These are phyloP conservation scores for Ctenopoma multispine DNA, from an alignment of 2,797 vertebrate genomes.

Conservation along the genomic window DNA sequence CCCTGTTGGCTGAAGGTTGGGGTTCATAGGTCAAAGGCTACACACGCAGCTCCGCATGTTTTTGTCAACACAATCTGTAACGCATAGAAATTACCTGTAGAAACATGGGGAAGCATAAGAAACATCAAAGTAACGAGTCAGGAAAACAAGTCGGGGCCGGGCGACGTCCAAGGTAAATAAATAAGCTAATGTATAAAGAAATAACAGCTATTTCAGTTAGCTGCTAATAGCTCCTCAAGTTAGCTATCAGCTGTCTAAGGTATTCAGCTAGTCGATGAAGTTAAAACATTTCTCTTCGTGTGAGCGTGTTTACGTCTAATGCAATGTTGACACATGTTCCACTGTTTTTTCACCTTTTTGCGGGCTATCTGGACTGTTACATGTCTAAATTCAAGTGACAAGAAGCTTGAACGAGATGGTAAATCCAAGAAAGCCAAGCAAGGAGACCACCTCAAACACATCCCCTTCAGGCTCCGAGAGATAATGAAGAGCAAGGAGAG, in stretches of 20 bases:
- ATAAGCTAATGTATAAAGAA: not conserved
- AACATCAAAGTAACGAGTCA: constrained; percentile 12
- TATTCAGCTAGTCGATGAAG: not conserved
- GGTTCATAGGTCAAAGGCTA: constrained; percentile 30
- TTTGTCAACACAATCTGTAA: constrained; percentile 9
- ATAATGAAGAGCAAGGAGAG: constrained; percentile 90
- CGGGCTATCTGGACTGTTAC: not conserved
- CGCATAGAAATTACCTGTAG: not conserved
- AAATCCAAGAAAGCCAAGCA: constrained; percentile 79
- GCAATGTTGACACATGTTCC: too few species aligned
- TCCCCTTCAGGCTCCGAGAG: constrained; percentile 93
- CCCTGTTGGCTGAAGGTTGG: not conserved
- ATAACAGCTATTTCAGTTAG: constrained; percentile 29
- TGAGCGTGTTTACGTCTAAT: not conserved
- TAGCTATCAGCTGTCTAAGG: not conserved
- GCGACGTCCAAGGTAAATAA: constrained; percentile 59
- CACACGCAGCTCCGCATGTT: constrained; percentile 18
- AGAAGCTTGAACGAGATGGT: constrained; percentile 77
- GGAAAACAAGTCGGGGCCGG: constrained; percentile 33
- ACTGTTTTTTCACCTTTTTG: too few species aligned
- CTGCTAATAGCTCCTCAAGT: constrained; percentile 2
- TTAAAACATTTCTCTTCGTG: too few species aligned
- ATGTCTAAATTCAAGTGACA: constrained; percentile 47
- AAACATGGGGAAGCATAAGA: constrained; percentile 77
- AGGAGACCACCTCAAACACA: constrained; percentile 87